A percentile compares a stretch with the other conserved stretches of the same genome.
phyloP scores from a whole-genome alignment of 2,797 vertebrate species.

The Orestias chungarensis region DNA sequence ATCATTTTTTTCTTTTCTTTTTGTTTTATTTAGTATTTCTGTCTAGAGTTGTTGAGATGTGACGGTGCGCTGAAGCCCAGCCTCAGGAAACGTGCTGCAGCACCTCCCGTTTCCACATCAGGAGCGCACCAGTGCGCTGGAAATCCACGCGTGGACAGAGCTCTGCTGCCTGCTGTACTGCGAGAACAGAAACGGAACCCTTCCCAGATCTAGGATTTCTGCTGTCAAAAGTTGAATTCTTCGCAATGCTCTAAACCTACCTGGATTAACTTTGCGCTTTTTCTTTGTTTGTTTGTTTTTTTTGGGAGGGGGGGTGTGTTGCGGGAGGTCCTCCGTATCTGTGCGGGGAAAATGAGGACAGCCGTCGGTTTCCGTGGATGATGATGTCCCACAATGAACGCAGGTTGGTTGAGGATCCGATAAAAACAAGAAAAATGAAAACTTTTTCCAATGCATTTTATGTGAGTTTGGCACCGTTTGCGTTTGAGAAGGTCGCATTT shows the following conservation, averaged over 20 bases:
- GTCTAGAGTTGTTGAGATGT: not conserved
- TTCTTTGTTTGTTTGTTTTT: too few species aligned
- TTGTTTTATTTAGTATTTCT: not conserved
- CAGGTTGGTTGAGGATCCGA: conserved; percentile 69
- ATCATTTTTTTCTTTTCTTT: too few species aligned
- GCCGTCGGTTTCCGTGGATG: conserved; percentile 65
- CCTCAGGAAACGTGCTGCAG: conserved; percentile 78
- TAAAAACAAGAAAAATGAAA: not conserved
- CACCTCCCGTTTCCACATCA: conserved; percentile 75
- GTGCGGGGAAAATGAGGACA: conserved; percentile 65
- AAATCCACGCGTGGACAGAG: conserved; percentile 51
- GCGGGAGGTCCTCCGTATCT: conserved; percentile 50
- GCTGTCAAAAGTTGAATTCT: conserved; percentile 12
- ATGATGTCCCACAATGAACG: conserved; percentile 81
- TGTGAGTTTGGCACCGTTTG: not conserved
- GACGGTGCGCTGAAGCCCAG: conserved; percentile 57
- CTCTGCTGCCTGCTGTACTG: conserved; percentile 34
- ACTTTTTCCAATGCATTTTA: conserved; percentile 29
- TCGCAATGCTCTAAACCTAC: conserved; percentile 28
- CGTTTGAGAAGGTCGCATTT: not conserved
- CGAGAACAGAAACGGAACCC: conserved; percentile 16
- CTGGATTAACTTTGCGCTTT: conserved; percentile 65
- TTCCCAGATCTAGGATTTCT: conserved; percentile 21
- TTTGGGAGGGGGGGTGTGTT: too few species aligned
- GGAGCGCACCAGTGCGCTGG: conserved; percentile 63